phyloP scores from a whole-genome alignment of 37 sponge, comb jelly and placozoan species.

The Halisarca cf. caerulea region DNA sequence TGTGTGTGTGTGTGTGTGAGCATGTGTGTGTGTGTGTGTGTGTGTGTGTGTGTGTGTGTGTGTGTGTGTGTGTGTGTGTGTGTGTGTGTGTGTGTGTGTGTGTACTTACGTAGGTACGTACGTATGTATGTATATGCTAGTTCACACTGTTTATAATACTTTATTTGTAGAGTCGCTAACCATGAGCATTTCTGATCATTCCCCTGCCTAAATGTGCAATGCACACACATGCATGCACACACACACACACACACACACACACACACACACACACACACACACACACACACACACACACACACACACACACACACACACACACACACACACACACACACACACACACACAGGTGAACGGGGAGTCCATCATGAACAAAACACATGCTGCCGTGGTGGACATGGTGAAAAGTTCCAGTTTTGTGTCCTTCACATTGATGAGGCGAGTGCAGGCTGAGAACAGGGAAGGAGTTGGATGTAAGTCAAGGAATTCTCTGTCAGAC shows the following conservation, averaged over 20 bases:
- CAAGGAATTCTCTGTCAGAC: too few relatives aligned
- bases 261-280: too few relatives aligned
- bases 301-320: too few relatives aligned
- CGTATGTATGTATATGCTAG: background rate
- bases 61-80: background rate
- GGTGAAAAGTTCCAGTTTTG: conserved; percentile 34
- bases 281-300: too few relatives aligned
- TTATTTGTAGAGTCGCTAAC: too few relatives aligned
- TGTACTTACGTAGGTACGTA: background rate
- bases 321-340: too few relatives aligned
- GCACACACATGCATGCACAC: too few relatives aligned
- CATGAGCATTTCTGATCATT: too few relatives aligned
- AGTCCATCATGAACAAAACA: conserved; percentile 44
- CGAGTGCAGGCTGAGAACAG: background rate
- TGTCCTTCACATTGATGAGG: conserved; percentile 21
- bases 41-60: background rate
- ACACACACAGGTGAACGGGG: conserved; percentile 79
- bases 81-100: background rate
- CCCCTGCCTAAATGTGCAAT: too few relatives aligned
- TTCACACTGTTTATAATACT: too few relatives aligned
- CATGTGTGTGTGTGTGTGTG: background rate
- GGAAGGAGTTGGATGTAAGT: too few relatives aligned
- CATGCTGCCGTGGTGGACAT: conserved; percentile 66
- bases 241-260: too few relatives aligned
- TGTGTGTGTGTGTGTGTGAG: background rate